These are phyloP conservation scores for Nephrotoma guestfalica DNA, from an alignment of 2,888 invertebrate genomes.

Conservation along the genomic window DNA sequence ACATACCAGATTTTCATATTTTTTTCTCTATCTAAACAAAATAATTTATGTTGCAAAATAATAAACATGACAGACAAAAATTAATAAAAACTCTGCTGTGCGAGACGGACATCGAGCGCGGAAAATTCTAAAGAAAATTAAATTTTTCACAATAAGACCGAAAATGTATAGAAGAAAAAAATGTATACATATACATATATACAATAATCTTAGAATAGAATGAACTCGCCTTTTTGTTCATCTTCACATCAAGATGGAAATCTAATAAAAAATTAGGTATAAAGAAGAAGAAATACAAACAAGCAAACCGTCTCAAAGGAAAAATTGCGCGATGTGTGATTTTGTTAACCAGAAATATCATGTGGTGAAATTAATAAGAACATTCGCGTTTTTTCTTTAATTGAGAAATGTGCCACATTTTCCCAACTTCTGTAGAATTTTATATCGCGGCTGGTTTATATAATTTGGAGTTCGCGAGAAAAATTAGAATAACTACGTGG, in stretches of 20 bases:
- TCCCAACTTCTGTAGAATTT: neutral
- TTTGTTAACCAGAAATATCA: neutral
- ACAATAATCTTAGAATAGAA: neutral
- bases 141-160: neutral
- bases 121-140: neutral
- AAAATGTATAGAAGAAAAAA: neutral
- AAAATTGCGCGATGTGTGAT: neutral
- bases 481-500: too few relatives aligned
- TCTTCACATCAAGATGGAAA: neutral
- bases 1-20: neutral
- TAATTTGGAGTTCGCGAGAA: neutral
- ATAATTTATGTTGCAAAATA: neutral
- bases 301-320: neutral
- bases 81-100: neutral
- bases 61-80: neutral
- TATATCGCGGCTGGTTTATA: neutral
- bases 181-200: neutral
- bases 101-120: neutral
- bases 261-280: neutral
- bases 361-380: neutral
- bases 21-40: neutral
- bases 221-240: neutral
- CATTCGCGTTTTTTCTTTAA: neutral
- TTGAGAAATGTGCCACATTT: neutral
- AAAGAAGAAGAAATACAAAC: neutral